Conservation (phyloP, 2,888 invertebrate species). For the Cheilosia scutellata region DNA sequence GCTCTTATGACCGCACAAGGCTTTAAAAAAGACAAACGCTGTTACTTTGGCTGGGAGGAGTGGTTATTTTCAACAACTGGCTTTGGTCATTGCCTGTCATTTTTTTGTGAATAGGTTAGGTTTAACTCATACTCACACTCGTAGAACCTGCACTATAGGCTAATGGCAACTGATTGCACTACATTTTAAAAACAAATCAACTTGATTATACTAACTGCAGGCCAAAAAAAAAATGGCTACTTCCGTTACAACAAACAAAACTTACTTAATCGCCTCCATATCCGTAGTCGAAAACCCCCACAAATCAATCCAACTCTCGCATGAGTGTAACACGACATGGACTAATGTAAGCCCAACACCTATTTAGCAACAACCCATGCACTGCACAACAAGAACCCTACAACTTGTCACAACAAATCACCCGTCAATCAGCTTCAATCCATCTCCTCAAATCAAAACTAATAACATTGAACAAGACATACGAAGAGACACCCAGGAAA, state of each 20-base stretch:
- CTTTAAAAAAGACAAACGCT: background rate
- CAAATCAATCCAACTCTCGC: slow-evolving; percentile 22
- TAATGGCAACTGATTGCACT: too few relatives aligned
- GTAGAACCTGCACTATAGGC: too few relatives aligned
- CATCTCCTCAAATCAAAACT: slow-evolving; percentile 70
- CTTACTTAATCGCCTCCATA: slow-evolving; percentile 17
- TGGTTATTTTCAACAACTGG: background rate
- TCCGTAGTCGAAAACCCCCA: background rate
- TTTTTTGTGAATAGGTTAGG: background rate
- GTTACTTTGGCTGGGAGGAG: background rate
- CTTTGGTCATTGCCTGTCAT: too few relatives aligned
- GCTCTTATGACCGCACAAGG: slow-evolving; percentile 18
- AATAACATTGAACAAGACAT: slow-evolving; percentile 68
- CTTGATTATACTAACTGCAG: too few relatives aligned
- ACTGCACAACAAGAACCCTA: slow-evolving; percentile 51
- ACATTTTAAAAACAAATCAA: too few relatives aligned
- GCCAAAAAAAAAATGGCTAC: background rate
- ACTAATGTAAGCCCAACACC: slow-evolving; percentile 58
- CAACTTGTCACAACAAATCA: slow-evolving; percentile 72
- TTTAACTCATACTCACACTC: too few relatives aligned
- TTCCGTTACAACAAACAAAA: background rate
- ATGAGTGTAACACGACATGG: slow-evolving; percentile 41
- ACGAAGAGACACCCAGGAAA: slow-evolving; percentile 42
- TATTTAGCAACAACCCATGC: slow-evolving; percentile 55
- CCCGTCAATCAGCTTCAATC: slow-evolving; percentile 72